Conservation (phyloP, 2,888 invertebrate genomes). For the Eristalinus aeneus region DNA sequence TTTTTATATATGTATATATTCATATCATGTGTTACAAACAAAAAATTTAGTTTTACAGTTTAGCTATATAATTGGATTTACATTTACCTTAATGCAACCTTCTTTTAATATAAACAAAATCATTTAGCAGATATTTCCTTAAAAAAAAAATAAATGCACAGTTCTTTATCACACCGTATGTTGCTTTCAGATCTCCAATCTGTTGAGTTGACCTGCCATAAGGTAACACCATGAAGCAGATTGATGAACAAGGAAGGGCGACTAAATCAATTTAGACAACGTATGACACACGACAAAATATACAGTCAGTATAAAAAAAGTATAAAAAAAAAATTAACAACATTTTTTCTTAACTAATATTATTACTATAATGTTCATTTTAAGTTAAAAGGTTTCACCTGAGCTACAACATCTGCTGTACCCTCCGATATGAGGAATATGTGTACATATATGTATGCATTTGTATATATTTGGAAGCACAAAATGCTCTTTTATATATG, state of each 20-base stretch:
- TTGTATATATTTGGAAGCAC: too few species aligned
- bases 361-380: neutral
- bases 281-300: conserved; percentile 57
- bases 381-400: neutral
- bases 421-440: neutral
- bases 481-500: neutral
- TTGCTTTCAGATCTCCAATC: conserved; percentile 30
- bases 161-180: conserved; percentile 56
- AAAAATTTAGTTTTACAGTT: neutral
- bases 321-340: too few species aligned
- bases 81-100: neutral
- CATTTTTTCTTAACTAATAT: neutral
- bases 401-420: neutral
- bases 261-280: conserved; percentile 34
- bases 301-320: too few species aligned
- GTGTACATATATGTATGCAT: neutral
- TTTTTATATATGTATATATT: neutral
- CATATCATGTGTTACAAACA: neutral
- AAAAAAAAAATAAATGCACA: conserved; percentile 3
- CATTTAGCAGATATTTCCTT: neutral
- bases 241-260: conserved; percentile 20
- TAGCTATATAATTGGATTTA: neutral
- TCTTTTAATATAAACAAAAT: neutral
- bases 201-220: conserved; percentile 47
- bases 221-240: conserved; percentile 51